phyloP scores from a whole-genome alignment of 2,113 vertebrate genomes.

The Oncorhynchus nerka region DNA sequence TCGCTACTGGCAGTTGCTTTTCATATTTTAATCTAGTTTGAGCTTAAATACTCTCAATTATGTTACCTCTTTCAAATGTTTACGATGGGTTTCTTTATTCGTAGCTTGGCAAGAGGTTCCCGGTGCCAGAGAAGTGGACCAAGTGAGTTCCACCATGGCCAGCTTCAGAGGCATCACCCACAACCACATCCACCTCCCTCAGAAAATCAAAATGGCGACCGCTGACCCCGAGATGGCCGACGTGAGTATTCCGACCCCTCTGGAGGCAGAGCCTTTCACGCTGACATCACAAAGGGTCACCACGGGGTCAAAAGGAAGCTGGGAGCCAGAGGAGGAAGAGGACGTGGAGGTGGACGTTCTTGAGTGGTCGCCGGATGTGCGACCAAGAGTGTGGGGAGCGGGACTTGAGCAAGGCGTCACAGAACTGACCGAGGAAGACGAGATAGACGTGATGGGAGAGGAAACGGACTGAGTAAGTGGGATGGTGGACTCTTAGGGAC shows the following conservation, averaged over 20 bases:
- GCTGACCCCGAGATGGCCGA: neutral
- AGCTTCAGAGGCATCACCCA: neutral
- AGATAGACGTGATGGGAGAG: constrained; percentile 61
- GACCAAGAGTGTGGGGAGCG: neutral
- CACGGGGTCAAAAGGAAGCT: constrained; percentile 15
- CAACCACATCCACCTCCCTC: neutral
- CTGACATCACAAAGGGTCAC: neutral
- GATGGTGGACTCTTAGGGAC: no score
- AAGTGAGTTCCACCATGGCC: no score
- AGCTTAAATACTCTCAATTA: neutral
- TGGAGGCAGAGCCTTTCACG: neutral
- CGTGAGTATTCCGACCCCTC: neutral
- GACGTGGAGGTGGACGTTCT: constrained; percentile 65
- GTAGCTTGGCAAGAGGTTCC: neutral
- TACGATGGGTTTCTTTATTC: neutral
- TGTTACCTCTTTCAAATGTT: neutral
- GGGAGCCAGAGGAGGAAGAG: constrained; percentile 38
- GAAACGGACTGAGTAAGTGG: no score
- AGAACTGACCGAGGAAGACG: constrained; percentile 34
- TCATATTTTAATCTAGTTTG: no score
- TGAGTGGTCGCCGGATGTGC: constrained; percentile 42
- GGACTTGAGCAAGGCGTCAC: neutral
- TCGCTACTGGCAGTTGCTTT: no score
- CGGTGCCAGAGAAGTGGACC: neutral
- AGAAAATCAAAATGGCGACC: neutral